These are phyloP conservation scores for Cisticola juncidis DNA, from an alignment of 2,113 vertebrate species.

Conservation along the genomic window DNA sequence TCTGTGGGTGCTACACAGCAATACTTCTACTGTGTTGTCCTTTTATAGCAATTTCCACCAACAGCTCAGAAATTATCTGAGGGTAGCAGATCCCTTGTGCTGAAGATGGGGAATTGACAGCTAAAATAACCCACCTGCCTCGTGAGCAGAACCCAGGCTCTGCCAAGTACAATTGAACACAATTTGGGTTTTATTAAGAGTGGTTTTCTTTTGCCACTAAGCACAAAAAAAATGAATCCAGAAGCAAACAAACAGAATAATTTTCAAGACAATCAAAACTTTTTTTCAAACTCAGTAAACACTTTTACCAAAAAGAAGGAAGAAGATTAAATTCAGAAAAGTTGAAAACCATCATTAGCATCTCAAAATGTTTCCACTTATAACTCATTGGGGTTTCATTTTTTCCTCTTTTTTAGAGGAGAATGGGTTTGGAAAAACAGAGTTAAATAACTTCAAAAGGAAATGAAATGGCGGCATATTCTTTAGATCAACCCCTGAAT, in stretches of 20 bases:
- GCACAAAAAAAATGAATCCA: not conserved
- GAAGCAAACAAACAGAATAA: not conserved
- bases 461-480: conserved; percentile 1
- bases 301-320: not conserved
- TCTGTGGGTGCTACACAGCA: not conserved
- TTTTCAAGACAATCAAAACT: not conserved
- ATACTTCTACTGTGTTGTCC: rapidly evolving
- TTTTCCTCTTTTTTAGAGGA: not conserved
- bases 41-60: not conserved
- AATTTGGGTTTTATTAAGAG: rapidly evolving
- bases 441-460: not conserved
- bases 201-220: not conserved
- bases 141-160: not conserved
- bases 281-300: not conserved
- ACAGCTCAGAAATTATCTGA: not conserved
- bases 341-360: not conserved
- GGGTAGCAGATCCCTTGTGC: not conserved
- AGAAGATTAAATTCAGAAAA: not conserved
- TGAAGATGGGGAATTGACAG: not conserved
- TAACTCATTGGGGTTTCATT: not conserved
- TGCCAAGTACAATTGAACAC: not conserved
- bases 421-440: not conserved
- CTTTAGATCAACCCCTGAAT: not conserved
- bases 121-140: not conserved
- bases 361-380: conserved; percentile 13